Percentiles rank a stretch among this genome's conserved stretches.
Conservation (phyloP, 2,797 vertebrate genomes). For the Falco peregrinus region DNA sequence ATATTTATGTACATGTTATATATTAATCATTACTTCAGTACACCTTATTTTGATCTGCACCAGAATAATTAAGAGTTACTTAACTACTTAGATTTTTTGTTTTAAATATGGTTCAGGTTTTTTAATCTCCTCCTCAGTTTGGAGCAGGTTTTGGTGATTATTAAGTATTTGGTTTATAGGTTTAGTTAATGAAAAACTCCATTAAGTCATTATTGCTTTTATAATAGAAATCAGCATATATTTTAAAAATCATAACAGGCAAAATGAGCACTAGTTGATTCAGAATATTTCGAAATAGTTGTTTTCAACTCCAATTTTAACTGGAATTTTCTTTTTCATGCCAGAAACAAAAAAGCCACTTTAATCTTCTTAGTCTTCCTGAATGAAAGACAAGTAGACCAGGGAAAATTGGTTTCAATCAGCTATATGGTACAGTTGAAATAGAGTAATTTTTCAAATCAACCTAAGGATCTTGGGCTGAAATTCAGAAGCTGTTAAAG, state of each 20-base stretch:
- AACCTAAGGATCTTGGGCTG: background rate
- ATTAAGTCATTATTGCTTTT: background rate
- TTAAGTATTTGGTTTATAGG: background rate
- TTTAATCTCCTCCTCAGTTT: background rate
- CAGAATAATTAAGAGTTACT: background rate
- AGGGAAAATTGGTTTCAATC: background rate
- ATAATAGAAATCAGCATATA: background rate
- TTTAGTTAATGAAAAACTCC: background rate
- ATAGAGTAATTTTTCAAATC: constrained; percentile 11
- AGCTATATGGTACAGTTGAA: background rate
- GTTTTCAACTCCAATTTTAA: background rate
- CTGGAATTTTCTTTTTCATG: background rate
- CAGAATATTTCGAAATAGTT: background rate
- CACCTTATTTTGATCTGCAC: background rate
- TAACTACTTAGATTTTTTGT: background rate
- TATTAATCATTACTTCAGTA: background rate
- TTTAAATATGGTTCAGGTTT: background rate
- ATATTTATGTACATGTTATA: background rate
- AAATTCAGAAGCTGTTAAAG: constrained; percentile 15
- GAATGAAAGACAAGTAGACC: constrained; percentile 25
- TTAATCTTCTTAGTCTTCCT: background rate
- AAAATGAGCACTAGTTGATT: background rate
- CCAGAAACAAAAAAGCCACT: background rate
- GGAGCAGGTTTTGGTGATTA: background rate
- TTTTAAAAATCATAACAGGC: background rate